Conservation (phyloP, 2,113 vertebrate species). For the Cyprinus carpio region DNA sequence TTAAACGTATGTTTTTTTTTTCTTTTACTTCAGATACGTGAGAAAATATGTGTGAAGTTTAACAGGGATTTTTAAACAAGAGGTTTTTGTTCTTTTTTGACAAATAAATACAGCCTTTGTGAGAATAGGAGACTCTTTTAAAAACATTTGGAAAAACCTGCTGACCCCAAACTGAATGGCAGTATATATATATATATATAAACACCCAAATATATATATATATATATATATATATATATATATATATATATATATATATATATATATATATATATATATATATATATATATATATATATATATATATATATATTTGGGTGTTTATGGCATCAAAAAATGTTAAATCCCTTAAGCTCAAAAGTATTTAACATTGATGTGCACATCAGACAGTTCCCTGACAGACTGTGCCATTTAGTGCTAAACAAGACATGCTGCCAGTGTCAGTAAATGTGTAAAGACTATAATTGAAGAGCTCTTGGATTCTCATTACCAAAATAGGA, state of each 20-base stretch:
- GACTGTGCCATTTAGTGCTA: background rate
- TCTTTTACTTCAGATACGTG: background rate
- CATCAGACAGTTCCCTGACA: background rate
- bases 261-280: too few relatives aligned
- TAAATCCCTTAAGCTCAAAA: background rate
- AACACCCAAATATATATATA: too few relatives aligned
- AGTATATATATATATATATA: too few relatives aligned
- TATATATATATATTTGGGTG: background rate
- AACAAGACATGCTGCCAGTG: background rate
- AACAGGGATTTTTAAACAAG: background rate
- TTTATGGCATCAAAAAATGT: background rate
- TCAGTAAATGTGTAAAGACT: conserved; percentile 17
- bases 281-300: too few relatives aligned
- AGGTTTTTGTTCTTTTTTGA: too few relatives aligned
- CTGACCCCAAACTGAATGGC: too few relatives aligned
- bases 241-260: too few relatives aligned
- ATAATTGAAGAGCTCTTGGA: background rate
- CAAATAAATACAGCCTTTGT: too few relatives aligned
- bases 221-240: too few relatives aligned
- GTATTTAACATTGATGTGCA: background rate
- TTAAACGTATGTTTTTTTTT: conserved; percentile 15
- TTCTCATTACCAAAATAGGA: conserved; percentile 13
- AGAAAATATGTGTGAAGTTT: background rate
- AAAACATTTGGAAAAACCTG: too few relatives aligned
- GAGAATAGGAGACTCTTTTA: too few relatives aligned